phyloP scores from a whole-genome alignment of 2,888 invertebrate species.

The Agrochola macilenta region DNA sequence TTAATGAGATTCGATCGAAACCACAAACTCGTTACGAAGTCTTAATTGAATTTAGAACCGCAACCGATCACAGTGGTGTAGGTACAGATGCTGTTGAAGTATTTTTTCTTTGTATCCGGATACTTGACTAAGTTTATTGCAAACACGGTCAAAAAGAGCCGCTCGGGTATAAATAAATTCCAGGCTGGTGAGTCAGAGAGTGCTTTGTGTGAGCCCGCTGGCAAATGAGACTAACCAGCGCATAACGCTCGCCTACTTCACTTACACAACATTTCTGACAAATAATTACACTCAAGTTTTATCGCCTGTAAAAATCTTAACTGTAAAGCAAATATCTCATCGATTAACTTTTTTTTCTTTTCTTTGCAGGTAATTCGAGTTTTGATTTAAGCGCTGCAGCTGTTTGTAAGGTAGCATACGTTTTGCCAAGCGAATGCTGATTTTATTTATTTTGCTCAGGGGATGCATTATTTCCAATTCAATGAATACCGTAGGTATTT shows the following conservation, averaged over 20 bases:
- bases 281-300: conserved; percentile 27
- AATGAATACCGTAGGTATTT: conserved; percentile 12
- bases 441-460: conserved; percentile 26
- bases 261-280: conserved; percentile 17
- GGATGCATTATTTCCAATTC: conserved; percentile 17
- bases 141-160: conserved; percentile 67
- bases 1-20: conserved; percentile 54
- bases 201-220: conserved; percentile 65
- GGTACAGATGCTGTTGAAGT: conserved; percentile 10
- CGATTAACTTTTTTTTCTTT: conserved; percentile 22
- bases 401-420: conserved; percentile 39
- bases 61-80: conserved; percentile 14
- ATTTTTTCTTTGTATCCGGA: conserved; percentile 22
- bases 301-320: conserved; percentile 12
- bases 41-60: conserved; percentile 44
- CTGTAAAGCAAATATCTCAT: neutral
- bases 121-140: conserved; percentile 60
- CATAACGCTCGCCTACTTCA: conserved; percentile 17
- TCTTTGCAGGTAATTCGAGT: conserved; percentile 60
- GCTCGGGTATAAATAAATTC: conserved; percentile 66
- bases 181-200: conserved; percentile 66
- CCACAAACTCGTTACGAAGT: conserved; percentile 36
- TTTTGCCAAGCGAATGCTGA: conserved; percentile 33
- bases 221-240: conserved; percentile 54
- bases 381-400: conserved; percentile 33